These are phyloP conservation scores for Cerceris ruficornis DNA, from an alignment of 2,888 invertebrate genomes.

Conservation along the genomic window DNA sequence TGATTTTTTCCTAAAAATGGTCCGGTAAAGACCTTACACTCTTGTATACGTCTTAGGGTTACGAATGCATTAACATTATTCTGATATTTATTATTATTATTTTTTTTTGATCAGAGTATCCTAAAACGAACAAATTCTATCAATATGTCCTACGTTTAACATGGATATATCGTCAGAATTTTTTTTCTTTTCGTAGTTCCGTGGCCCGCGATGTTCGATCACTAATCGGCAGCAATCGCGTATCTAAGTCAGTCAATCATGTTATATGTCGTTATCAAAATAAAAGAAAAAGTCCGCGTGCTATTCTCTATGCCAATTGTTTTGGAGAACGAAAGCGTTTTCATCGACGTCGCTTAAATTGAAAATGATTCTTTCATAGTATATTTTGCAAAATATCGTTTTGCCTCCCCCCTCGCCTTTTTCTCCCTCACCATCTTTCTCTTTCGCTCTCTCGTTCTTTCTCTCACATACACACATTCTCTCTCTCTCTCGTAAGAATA, in stretches of 20 bases:
- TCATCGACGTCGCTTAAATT: constrained; percentile 26
- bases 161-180: constrained; percentile 74
- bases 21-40: constrained; percentile 59
- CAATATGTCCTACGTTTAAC: constrained; percentile 76
- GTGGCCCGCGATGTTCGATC: constrained; percentile 67
- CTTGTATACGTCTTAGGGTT: constrained; percentile 61
- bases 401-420: constrained; percentile 32
- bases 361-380: constrained; percentile 43
- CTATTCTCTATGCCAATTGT: not conserved
- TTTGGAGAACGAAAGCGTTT: constrained; percentile 37
- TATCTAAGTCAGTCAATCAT: constrained; percentile 52
- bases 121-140: constrained; percentile 78
- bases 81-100: constrained; percentile 55
- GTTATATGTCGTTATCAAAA: constrained; percentile 37
- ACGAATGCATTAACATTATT: constrained; percentile 68
- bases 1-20: constrained; percentile 62
- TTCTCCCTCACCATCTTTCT: too few relatives aligned
- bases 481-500: constrained; percentile 22
- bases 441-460: not conserved
- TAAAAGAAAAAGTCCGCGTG: constrained; percentile 27
- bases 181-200: constrained; percentile 51
- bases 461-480: constrained; percentile 31
- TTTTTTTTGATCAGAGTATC: constrained; percentile 74
- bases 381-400: constrained; percentile 55
- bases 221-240: constrained; percentile 47